phyloP scores from a whole-genome alignment of 2,888 invertebrate genomes.

The Strigamia maritima region DNA sequence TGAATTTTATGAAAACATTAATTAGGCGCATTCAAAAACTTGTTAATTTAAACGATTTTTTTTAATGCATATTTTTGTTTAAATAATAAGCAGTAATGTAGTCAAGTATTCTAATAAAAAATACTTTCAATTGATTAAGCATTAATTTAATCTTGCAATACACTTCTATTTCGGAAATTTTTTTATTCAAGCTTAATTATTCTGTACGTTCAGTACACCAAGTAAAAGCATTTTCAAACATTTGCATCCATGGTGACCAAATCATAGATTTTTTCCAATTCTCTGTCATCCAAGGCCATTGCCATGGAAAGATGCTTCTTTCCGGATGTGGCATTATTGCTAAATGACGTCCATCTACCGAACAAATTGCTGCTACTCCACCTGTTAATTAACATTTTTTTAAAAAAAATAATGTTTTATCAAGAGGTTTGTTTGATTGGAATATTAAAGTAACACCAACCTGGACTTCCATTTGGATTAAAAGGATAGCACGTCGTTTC shows the following conservation, averaged over 20 bases:
- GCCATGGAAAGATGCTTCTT: slow-evolving; percentile 82
- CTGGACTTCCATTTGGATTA: slow-evolving; percentile 88
- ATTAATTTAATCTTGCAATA: too few species aligned
- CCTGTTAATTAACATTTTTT: slow-evolving; percentile 51
- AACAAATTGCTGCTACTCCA: slow-evolving; percentile 87
- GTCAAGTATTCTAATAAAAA: too few species aligned
- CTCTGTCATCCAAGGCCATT: slow-evolving; percentile 71
- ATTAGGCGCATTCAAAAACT: too few species aligned
- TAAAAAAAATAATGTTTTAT: neutral
- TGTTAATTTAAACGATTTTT: too few species aligned
- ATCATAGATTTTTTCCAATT: slow-evolving; percentile 44
- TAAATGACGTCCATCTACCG: slow-evolving; percentile 84
- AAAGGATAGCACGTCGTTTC: slow-evolving; percentile 82
- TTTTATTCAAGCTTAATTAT: neutral
- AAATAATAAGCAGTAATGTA: too few species aligned
- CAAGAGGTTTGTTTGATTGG: too few species aligned
- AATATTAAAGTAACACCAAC: slow-evolving; percentile 53
- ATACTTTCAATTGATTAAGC: too few species aligned
- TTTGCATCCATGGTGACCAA: slow-evolving; percentile 57
- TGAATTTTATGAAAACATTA: too few species aligned
- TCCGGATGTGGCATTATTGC: slow-evolving; percentile 99
- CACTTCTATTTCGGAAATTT: too few species aligned
- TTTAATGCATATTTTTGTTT: too few species aligned
- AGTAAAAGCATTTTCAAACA: slow-evolving; percentile 57
- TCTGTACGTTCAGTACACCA: slow-evolving; percentile 43